Evolutionary conservation across 2,113 vertebrate genomes (phyloP).

Genomic region (Serranochromis macrocephalus): DNA sequence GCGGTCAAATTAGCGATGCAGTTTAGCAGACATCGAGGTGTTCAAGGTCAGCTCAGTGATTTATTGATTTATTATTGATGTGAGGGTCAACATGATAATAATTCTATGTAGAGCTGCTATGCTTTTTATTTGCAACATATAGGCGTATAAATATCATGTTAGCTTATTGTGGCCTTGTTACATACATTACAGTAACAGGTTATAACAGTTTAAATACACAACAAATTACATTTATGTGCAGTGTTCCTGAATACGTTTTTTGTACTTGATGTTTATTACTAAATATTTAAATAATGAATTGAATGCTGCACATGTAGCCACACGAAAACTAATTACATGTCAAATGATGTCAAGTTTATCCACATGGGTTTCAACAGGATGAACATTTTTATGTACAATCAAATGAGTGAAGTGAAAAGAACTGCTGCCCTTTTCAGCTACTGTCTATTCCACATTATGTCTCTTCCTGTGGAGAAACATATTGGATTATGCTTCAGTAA

Average conservation of each 20-base stretch:
- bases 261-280: background rate
- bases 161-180: background rate
- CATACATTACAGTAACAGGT: background rate
- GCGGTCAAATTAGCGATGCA: background rate
- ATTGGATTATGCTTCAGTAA: background rate
- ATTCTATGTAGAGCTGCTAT: background rate
- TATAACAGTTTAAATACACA: background rate
- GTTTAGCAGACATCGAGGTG: background rate
- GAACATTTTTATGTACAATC: rapidly evolving
- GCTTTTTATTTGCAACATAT: background rate
- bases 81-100: background rate
- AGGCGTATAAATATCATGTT: rapidly evolving
- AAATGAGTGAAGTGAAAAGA: rapidly evolving
- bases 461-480: background rate
- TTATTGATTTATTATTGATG: background rate
- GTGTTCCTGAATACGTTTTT: rapidly evolving
- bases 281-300: background rate
- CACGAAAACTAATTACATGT: background rate
- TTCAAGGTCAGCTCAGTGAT: background rate
- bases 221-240: background rate
- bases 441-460: background rate
- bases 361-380: background rate
- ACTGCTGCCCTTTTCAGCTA: background rate
- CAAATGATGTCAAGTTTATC: background rate
- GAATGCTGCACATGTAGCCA: background rate